Conservation (phyloP, 2,797 vertebrate species). For the Tadarida brasiliensis region DNA sequence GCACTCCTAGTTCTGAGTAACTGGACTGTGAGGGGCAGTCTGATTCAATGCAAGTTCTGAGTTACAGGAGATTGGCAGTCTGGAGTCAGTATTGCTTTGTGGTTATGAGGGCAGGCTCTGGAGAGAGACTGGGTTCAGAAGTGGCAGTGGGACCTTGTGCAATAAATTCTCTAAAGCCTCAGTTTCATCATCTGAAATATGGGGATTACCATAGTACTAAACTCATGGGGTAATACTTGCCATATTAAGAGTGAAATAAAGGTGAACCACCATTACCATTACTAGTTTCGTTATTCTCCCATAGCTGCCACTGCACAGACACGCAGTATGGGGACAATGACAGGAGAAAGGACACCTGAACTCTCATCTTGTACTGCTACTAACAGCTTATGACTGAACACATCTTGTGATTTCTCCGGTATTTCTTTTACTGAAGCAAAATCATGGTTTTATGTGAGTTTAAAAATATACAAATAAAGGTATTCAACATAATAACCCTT, state of each 20-base stretch:
- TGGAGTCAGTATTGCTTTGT: background rate
- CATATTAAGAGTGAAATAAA: background rate
- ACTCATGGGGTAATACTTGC: background rate
- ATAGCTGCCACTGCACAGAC: background rate
- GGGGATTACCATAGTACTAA: background rate
- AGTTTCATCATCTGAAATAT: background rate
- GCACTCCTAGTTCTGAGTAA: background rate
- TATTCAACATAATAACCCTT: background rate
- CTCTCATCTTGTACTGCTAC: background rate
- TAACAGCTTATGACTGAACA: background rate
- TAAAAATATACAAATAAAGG: slow-evolving; percentile 4
- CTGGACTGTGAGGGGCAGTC: background rate
- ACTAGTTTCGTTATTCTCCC: background rate
- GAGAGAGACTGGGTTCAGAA: background rate
- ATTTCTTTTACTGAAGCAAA: slow-evolving; percentile 16
- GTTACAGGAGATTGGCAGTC: background rate
- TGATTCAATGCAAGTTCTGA: background rate
- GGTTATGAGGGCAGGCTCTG: background rate
- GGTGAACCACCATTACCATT: background rate
- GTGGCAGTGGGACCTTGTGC: background rate
- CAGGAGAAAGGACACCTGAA: background rate
- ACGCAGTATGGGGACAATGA: background rate
- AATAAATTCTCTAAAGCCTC: background rate
- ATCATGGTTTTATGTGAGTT: background rate
- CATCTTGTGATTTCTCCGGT: background rate